Conservation (phyloP, 2,888 invertebrate species). For the Agonopterix alstromeriana region DNA sequence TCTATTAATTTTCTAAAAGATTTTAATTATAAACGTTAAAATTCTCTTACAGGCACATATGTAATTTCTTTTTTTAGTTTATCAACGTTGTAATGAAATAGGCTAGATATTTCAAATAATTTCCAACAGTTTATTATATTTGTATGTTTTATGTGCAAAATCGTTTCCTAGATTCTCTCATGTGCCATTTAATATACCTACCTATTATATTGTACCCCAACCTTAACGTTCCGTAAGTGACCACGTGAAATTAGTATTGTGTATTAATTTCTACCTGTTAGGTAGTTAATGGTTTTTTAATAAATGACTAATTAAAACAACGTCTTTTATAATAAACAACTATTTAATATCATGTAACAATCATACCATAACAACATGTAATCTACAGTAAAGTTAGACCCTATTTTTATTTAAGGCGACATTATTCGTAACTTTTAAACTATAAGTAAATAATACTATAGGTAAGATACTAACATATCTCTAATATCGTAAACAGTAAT, state of each 20-base stretch:
- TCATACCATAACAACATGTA: too few species aligned
- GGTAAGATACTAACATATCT: neutral
- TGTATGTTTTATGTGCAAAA: too few species aligned
- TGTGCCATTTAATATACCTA: constrained; percentile 9
- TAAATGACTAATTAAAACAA: constrained; percentile 38
- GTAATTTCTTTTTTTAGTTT: too few species aligned
- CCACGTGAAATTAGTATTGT: constrained; percentile 27
- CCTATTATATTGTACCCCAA: neutral
- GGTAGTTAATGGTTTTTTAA: constrained; percentile 51
- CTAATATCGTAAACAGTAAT: neutral
- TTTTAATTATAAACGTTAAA: too few species aligned
- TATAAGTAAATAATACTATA: neutral
- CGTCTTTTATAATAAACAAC: neutral
- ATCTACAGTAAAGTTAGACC: neutral
- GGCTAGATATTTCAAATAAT: too few species aligned
- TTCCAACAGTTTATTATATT: too few species aligned
- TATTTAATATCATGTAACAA: too few species aligned
- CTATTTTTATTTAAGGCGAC: too few species aligned
- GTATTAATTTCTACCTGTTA: constrained; percentile 45
- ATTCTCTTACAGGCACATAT: too few species aligned
- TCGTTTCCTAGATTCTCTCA: neutral
- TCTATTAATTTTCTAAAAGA: too few species aligned
- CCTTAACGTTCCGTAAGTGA: constrained; percentile 26
- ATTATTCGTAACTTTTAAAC: too few species aligned
- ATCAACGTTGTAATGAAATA: too few species aligned